Percentiles rank a stretch among this genome's conserved stretches.
Evolutionary conservation across 2,797 vertebrate genomes (phyloP).

Genomic region (Acridotheres tristis): DNA sequence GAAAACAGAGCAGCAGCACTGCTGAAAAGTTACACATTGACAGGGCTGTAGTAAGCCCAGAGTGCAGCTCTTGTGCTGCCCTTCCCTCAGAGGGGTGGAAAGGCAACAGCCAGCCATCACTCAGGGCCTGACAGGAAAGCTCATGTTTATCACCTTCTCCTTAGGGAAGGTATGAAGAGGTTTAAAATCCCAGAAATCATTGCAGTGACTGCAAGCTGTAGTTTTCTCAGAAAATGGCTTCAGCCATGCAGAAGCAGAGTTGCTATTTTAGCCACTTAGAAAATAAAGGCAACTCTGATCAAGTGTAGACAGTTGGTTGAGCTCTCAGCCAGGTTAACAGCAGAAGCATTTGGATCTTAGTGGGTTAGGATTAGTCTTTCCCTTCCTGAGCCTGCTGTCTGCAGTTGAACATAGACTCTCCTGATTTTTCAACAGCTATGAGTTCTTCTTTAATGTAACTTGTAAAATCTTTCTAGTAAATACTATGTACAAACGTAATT

Average conservation of each 20-base stretch:
- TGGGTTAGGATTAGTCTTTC: neutral
- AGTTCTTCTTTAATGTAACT: neutral
- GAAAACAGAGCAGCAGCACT: neutral
- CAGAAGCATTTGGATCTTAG: neutral
- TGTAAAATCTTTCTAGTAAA: neutral
- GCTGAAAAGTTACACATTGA: slow-evolving; percentile 37
- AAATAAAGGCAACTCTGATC: neutral
- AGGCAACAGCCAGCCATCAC: neutral
- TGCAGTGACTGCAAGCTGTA: neutral
- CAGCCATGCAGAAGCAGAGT: neutral
- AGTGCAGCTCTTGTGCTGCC: neutral
- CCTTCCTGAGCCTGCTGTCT: neutral
- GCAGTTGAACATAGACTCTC: neutral
- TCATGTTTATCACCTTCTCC: neutral
- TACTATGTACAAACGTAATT: neutral
- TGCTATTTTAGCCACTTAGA: neutral
- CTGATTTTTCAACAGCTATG: neutral
- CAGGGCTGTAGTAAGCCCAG: slow-evolving; percentile 24
- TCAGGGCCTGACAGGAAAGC: neutral
- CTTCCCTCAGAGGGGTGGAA: neutral
- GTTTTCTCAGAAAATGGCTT: neutral
- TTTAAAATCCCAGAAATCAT: neutral
- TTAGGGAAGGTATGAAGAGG: neutral
- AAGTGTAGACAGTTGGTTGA: neutral
- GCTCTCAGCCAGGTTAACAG: neutral